phyloP scores from a whole-genome alignment of 2,113 vertebrate genomes.

The Paramisgurnus dabryanus region DNA sequence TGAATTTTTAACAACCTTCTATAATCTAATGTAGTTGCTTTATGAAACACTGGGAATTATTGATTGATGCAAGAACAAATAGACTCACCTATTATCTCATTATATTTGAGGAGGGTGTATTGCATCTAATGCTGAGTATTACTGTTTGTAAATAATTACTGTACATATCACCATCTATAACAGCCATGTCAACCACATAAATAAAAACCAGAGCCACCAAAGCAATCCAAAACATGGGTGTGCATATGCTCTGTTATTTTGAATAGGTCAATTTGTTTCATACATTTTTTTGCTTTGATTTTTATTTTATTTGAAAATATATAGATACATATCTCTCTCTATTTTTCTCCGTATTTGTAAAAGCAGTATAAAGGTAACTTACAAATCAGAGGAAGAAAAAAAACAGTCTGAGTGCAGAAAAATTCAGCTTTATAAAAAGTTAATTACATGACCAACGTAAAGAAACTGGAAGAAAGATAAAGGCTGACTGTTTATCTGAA shows the following conservation, averaged over 20 bases:
- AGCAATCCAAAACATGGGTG: conserved; percentile 8
- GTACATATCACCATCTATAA: conserved; percentile 24
- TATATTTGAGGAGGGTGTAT: conserved; percentile 43
- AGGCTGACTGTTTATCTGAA: neutral
- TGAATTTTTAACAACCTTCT: conserved; percentile 55
- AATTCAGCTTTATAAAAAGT: neutral
- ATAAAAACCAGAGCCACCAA: conserved; percentile 4
- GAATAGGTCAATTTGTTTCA: conserved; percentile 50
- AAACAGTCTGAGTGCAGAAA: conserved; percentile 26
- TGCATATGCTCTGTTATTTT: conserved; percentile 3
- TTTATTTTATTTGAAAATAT: conserved; percentile 77
- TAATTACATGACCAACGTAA: neutral
- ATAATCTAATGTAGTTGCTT: conserved; percentile 52
- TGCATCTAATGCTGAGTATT: conserved; percentile 40
- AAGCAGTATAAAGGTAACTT: conserved; percentile 79
- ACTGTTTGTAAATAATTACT: conserved; percentile 48
- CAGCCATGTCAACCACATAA: neutral
- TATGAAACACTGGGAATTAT: conserved; percentile 29
- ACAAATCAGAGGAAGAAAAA: conserved; percentile 61
- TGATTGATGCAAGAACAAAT: conserved; percentile 20
- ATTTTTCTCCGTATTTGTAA: conserved; percentile 68
- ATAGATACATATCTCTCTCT: conserved; percentile 71
- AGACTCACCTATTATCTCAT: neutral
- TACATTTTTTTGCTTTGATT: conserved; percentile 59
- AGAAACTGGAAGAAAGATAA: conserved; percentile 51